A percentile compares a stretch with the other conserved stretches of the same genome.
Conservation (phyloP, 2,888 invertebrate species). For the Scaptomyza caliginosa region DNA sequence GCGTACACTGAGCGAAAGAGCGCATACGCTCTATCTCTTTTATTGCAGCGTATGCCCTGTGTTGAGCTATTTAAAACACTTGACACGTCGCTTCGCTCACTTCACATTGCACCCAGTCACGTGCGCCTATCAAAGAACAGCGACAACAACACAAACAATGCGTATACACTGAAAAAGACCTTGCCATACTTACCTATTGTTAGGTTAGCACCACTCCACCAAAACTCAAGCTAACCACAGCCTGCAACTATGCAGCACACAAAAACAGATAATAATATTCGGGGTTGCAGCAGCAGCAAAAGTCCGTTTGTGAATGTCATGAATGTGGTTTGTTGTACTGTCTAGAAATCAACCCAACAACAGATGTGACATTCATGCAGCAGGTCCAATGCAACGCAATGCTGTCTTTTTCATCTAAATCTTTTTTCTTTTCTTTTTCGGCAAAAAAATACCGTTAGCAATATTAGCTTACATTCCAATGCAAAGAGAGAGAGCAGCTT, state of each 20-base stretch:
- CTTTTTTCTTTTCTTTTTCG: neutral
- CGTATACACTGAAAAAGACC: neutral
- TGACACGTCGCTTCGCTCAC: conserved; percentile 2
- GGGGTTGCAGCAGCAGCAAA: neutral
- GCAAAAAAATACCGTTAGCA: neutral
- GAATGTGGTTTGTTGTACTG: conserved; percentile 10
- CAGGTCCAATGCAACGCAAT: neutral
- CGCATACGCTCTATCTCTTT: neutral
- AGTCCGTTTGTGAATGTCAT: conserved; percentile 4
- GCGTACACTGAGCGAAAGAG: conserved; percentile 7
- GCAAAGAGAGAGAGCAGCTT: neutral
- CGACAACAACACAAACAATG: conserved; percentile 5
- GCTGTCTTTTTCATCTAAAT: neutral
- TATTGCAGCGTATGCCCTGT: neutral
- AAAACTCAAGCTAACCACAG: neutral
- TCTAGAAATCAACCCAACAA: conserved; percentile 3
- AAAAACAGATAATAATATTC: no score
- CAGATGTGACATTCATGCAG: neutral
- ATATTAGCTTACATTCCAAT: neutral
- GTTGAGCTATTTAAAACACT: neutral
- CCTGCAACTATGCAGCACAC: conserved; percentile 33
- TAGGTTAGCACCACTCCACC: no score
- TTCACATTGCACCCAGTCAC: conserved; percentile 28
- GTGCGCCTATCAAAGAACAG: conserved; percentile 13
- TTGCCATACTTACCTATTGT: neutral